A percentile compares a stretch with the other conserved stretches of the same genome.
Evolutionary conservation across 2,113 vertebrate species (phyloP).

Genomic region (Chlorodrepanis virens): DNA sequence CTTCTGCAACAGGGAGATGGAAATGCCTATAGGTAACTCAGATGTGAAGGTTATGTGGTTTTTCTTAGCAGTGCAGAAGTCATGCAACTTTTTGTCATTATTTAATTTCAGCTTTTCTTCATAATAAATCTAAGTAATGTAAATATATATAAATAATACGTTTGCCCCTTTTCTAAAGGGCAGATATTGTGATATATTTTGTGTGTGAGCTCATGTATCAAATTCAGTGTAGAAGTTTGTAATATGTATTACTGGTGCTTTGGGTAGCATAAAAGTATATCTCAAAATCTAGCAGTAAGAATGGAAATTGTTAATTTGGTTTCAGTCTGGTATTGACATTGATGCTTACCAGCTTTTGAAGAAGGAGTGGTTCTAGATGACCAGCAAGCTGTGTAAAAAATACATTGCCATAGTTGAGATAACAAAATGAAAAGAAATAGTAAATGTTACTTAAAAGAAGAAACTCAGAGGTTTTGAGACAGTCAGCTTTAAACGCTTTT

Average conservation of each 20-base stretch:
- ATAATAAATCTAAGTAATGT: background rate
- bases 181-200: background rate
- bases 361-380: background rate
- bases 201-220: background rate
- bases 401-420: background rate
- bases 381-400: background rate
- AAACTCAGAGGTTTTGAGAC: background rate
- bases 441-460: background rate
- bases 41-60: background rate
- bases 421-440: background rate
- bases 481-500: background rate
- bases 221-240: background rate
- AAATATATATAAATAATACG: background rate
- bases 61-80: background rate
- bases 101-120: background rate
- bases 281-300: background rate
- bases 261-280: background rate
- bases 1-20: conserved; percentile 86
- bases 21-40: conserved; percentile 85
- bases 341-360: background rate
- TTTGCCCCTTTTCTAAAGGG: background rate
- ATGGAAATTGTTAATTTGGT: background rate
- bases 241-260: background rate
- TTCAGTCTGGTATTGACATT: background rate
- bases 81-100: background rate